These are phyloP conservation scores for Poeciliopsis occidentalis DNA, from an alignment of 2,113 vertebrate genomes.

Conservation along the genomic window DNA sequence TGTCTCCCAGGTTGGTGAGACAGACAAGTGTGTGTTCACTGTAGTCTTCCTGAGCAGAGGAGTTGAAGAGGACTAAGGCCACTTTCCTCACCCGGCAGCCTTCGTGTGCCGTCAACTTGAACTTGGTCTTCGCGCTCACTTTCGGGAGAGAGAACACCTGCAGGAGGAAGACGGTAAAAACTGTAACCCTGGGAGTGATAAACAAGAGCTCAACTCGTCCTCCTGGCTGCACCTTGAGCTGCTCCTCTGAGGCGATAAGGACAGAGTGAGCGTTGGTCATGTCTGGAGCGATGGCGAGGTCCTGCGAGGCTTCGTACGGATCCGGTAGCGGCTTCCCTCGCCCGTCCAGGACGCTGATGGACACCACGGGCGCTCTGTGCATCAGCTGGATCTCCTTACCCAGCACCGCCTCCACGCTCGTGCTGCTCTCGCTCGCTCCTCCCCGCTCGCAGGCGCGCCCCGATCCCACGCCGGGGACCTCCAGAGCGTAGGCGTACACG, in stretches of 20 bases:
- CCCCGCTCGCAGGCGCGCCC: slow-evolving; percentile 58
- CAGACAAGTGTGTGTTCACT: slow-evolving; percentile 91
- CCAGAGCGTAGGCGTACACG: slow-evolving; percentile 93
- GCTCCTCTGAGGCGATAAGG: slow-evolving; percentile 95
- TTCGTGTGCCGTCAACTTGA: slow-evolving; percentile 95
- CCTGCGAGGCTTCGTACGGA: slow-evolving; percentile 92
- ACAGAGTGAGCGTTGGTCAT: slow-evolving; percentile 95
- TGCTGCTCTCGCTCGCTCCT: slow-evolving; percentile 81
- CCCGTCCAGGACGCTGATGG: slow-evolving; percentile 90
- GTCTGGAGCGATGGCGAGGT: slow-evolving; percentile 92
- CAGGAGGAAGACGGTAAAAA: not conserved
- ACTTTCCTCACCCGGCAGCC: slow-evolving; percentile 96
- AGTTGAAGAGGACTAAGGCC: slow-evolving; percentile 87
- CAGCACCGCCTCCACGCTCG: slow-evolving; percentile 87
- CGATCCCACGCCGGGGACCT: slow-evolving; percentile 81
- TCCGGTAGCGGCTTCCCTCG: slow-evolving; percentile 92
- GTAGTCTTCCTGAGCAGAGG: slow-evolving; percentile 87
- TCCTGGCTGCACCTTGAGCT: slow-evolving; percentile 88
- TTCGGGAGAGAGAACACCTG: slow-evolving; percentile 96
- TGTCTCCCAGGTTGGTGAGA: slow-evolving; percentile 95
- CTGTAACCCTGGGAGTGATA: fast-evolving
- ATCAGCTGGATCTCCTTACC: slow-evolving; percentile 99
- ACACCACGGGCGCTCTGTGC: slow-evolving; percentile 95
- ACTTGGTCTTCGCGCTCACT: slow-evolving; percentile 96
- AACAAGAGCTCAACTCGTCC: not conserved